phyloP scores from a whole-genome alignment of 2,888 invertebrate species.

The Cheiracanthium punctorium region DNA sequence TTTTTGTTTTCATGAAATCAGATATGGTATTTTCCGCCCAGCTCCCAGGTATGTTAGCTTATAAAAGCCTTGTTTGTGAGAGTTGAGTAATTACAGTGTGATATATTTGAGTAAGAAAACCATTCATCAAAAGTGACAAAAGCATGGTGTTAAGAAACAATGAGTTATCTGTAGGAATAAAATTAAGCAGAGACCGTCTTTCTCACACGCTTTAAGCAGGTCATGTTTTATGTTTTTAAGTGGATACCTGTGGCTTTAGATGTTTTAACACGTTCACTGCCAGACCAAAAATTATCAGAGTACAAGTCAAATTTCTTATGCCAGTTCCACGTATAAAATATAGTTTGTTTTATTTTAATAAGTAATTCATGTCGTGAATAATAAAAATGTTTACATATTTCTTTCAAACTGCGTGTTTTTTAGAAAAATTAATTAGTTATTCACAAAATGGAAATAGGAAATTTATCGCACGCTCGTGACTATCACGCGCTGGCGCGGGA shows the following conservation, averaged over 20 bases:
- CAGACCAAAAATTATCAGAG: no score
- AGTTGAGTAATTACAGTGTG: background rate
- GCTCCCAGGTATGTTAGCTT: background rate
- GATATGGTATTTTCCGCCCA: background rate
- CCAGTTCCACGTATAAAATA: no score
- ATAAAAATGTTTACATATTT: no score
- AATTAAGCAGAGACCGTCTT: background rate
- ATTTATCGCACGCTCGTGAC: no score
- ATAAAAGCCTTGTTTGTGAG: background rate
- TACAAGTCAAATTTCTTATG: no score
- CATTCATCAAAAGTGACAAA: conserved; percentile 22
- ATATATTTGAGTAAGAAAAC: conserved; percentile 3
- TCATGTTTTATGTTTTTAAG: background rate
- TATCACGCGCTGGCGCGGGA: no score
- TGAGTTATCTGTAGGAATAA: background rate
- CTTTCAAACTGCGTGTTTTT: no score
- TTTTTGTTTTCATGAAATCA: background rate
- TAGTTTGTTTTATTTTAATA: no score
- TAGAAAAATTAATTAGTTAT: no score
- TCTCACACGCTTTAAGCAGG: background rate
- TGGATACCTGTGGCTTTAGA: background rate
- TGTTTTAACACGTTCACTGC: no score
- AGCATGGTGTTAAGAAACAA: background rate
- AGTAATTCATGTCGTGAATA: no score
- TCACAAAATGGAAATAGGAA: no score